These are phyloP conservation scores for Edolisoma coerulescens DNA, from an alignment of 2,113 vertebrate species.

Conservation along the genomic window DNA sequence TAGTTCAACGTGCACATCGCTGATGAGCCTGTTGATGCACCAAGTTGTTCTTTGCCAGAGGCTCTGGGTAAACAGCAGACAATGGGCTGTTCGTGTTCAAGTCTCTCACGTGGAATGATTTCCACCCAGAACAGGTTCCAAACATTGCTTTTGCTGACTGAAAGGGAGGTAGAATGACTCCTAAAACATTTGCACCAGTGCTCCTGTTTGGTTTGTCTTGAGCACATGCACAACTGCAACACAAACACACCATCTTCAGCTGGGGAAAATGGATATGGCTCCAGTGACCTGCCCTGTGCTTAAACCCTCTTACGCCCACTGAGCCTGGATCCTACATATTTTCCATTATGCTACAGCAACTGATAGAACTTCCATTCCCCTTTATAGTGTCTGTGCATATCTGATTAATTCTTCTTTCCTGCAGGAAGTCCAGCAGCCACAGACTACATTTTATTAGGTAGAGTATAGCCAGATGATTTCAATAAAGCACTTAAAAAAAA, in stretches of 20 bases:
- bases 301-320: neutral
- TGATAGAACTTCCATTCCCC: slow-evolving; percentile 31
- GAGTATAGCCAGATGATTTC: slow-evolving; percentile 74
- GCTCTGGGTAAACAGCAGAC: neutral
- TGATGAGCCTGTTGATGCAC: rapidly evolving
- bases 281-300: neutral
- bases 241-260: neutral
- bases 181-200: neutral
- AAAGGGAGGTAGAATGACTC: neutral
- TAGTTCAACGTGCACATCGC: neutral
- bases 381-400: slow-evolving; percentile 7
- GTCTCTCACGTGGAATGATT: neutral
- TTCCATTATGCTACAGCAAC: slow-evolving; percentile 3
- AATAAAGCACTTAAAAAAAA: slow-evolving; percentile 61
- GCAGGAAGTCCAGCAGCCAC: slow-evolving; percentile 64
- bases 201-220: neutral
- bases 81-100: neutral
- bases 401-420: slow-evolving; percentile 48
- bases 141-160: neutral
- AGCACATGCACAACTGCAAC: rapidly evolving
- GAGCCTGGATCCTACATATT: neutral
- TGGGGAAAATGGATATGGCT: neutral
- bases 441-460: slow-evolving; percentile 62
- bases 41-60: neutral
- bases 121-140: neutral